A percentile compares a stretch with the other conserved stretches of the same genome.
Conservation (phyloP, 2,113 vertebrate species). For the Bubalus kerabau region DNA sequence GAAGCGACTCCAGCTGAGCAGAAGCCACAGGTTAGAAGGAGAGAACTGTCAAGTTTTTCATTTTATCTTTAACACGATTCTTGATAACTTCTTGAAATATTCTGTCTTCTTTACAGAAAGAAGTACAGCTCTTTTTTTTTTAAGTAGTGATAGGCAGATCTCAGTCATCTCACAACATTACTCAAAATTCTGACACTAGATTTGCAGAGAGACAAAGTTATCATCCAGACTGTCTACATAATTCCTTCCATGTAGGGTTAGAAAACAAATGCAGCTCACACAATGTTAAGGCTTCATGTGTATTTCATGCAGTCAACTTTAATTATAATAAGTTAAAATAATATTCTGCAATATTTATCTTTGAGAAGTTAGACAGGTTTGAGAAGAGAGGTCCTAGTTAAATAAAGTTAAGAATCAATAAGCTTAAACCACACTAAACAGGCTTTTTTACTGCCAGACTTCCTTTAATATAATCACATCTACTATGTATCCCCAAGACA, state of each 20-base stretch:
- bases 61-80: not conserved
- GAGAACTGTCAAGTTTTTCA: not conserved
- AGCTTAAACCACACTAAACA: not conserved
- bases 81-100: not conserved
- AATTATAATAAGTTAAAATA: not conserved
- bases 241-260: not conserved
- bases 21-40: not conserved
- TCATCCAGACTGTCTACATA: not conserved
- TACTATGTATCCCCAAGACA: not conserved
- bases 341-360: slow-evolving; percentile 7
- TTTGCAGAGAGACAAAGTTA: not conserved
- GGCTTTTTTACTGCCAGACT: not conserved
- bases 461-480: not conserved
- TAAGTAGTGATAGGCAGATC: not conserved
- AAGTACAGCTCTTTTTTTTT: not conserved
- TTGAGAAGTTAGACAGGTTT: slow-evolving; percentile 3
- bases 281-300: not conserved
- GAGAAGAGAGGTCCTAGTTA: not conserved
- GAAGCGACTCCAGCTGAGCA: not conserved
- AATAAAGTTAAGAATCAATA: slow-evolving; percentile 7
- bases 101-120: not conserved
- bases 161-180: not conserved
- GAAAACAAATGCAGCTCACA: not conserved
- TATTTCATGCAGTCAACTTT: not conserved
- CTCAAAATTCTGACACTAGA: not conserved